Percentiles rank a stretch among this genome's conserved stretches.
These are phyloP conservation scores for Himalopsyche tibetana DNA, from an alignment of 2,888 invertebrate species.

Conservation along the genomic window DNA sequence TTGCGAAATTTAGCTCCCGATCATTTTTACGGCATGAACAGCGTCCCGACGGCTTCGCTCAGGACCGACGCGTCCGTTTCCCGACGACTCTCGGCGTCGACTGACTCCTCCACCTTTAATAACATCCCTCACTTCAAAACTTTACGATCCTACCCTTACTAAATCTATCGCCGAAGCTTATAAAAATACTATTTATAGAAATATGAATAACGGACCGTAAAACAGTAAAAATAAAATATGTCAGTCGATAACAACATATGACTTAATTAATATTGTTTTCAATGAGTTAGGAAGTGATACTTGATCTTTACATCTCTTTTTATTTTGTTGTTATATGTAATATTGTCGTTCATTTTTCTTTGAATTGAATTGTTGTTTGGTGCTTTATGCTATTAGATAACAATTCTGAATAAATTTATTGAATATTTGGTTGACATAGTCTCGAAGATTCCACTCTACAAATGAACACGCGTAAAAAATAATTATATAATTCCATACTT, in stretches of 20 bases:
- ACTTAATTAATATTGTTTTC: too few relatives aligned
- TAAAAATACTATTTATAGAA: background rate
- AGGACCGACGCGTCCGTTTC: slow-evolving; percentile 46
- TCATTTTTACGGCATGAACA: slow-evolving; percentile 1
- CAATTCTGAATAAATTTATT: too few relatives aligned
- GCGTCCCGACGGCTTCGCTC: background rate
- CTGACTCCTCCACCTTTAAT: slow-evolving; percentile 44
- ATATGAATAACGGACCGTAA: background rate
- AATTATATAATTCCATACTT: too few relatives aligned
- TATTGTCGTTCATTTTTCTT: too few relatives aligned
- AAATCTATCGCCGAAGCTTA: background rate
- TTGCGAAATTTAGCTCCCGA: background rate
- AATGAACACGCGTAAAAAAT: too few relatives aligned
- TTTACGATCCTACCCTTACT: background rate
- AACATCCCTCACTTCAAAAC: background rate
- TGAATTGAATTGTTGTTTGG: too few relatives aligned
- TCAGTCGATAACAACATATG: background rate
- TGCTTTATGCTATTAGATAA: too few relatives aligned
- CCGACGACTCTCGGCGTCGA: slow-evolving; percentile 51
- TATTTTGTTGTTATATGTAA: too few relatives aligned
- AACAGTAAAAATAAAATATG: slow-evolving; percentile 1
- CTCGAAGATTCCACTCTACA: too few relatives aligned
- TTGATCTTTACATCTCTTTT: too few relatives aligned
- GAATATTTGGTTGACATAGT: too few relatives aligned
- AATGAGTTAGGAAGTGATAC: too few relatives aligned